These are phyloP conservation scores for Zalophus californianus DNA, from an alignment of 2,797 vertebrate genomes.

Conservation along the genomic window DNA sequence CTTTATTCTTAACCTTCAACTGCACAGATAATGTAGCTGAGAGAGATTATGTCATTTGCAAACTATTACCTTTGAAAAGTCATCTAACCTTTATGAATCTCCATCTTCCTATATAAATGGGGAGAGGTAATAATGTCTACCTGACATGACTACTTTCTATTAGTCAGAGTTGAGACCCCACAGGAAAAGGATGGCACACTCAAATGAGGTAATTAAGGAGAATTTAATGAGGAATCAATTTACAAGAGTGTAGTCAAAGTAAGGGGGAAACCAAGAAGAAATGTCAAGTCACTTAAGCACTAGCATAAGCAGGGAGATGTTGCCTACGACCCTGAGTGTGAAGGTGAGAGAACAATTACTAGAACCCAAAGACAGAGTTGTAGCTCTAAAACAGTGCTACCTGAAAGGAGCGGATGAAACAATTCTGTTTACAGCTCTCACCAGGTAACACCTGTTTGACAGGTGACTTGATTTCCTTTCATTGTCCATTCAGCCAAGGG, in stretches of 20 bases:
- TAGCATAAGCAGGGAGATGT: background rate
- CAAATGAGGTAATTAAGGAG: background rate
- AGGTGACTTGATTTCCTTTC: background rate
- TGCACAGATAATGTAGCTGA: background rate
- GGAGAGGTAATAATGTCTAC: background rate
- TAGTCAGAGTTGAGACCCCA: background rate
- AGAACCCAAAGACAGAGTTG: background rate
- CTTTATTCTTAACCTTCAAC: background rate
- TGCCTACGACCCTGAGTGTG: too few relatives aligned
- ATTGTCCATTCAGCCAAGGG: background rate
- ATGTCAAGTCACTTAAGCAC: background rate
- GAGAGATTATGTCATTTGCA: background rate
- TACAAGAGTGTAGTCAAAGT: background rate
- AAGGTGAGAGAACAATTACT: background rate
- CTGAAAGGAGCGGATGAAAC: background rate
- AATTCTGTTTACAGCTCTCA: background rate
- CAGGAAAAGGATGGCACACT: background rate
- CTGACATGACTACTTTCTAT: background rate
- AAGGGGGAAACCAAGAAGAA: background rate
- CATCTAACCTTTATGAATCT: background rate
- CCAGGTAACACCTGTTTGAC: background rate
- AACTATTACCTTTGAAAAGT: background rate
- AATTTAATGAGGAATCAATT: background rate
- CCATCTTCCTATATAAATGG: background rate
- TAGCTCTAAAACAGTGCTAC: background rate